Evolutionary conservation across 2,113 vertebrate species (phyloP).

Genomic region (Trinectes maculatus): DNA sequence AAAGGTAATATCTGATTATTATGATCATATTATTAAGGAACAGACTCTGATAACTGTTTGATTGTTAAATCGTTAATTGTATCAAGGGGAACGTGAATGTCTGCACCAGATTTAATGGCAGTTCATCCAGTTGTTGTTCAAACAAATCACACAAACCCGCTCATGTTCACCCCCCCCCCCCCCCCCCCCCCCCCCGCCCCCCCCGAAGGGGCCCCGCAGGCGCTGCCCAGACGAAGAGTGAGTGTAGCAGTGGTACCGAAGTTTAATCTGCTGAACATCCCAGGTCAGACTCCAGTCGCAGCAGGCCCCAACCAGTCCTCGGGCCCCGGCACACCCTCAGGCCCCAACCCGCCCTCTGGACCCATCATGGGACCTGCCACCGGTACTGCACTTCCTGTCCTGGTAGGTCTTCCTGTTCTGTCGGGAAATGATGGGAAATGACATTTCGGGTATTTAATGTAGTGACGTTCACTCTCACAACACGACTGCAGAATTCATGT

Average conservation of each 20-base stretch:
- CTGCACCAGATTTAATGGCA: too few relatives aligned
- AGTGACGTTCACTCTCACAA: background rate
- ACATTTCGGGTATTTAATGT: slow-evolving; percentile 20
- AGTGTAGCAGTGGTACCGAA: slow-evolving; percentile 98
- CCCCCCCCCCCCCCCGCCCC: slow-evolving; percentile 45
- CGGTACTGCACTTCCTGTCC: slow-evolving; percentile 81
- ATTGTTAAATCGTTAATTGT: background rate
- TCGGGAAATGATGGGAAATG: slow-evolving; percentile 36
- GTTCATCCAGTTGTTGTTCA: too few relatives aligned
- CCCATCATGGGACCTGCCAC: slow-evolving; percentile 58
- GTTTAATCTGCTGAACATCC: slow-evolving; percentile 94
- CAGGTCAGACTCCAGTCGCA: slow-evolving; percentile 85
- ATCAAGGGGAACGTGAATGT: background rate
- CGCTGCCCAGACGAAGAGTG: slow-evolving; percentile 94
- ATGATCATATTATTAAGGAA: background rate
- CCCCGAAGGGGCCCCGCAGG: too few relatives aligned
- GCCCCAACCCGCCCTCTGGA: slow-evolving; percentile 65
- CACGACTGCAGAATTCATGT: slow-evolving; percentile 9
- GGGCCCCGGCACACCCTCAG: slow-evolving; percentile 56
- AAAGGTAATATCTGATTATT: slow-evolving; percentile 83
- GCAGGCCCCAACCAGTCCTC: slow-evolving; percentile 71
- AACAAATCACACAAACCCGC: too few relatives aligned
- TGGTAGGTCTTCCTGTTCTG: slow-evolving; percentile 83
- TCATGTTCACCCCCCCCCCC: background rate
- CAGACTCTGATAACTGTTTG: background rate